Evolutionary conservation across 1,140 invertebrate species (phyloP).

Genomic region (Cotesia vestalis): DNA sequence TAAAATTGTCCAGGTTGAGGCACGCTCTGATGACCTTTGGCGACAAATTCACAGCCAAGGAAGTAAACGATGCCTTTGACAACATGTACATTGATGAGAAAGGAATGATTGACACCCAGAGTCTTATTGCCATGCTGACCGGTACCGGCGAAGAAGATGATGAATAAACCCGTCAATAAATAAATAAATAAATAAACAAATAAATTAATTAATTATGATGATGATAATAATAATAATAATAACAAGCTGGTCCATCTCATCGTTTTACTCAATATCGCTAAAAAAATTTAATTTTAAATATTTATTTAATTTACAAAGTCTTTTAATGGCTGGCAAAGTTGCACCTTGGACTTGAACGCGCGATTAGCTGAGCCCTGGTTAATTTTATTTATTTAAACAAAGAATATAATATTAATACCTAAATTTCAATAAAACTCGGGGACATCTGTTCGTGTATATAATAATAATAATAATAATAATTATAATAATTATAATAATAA

Average conservation of each 20-base stretch:
- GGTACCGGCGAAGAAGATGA: constrained; percentile 82
- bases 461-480: neutral
- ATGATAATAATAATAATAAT: constrained; percentile 4
- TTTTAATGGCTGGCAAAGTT: constrained; percentile 35
- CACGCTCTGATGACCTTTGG: constrained; percentile 95
- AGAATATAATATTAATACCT: neutral
- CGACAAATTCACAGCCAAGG: constrained; percentile 92
- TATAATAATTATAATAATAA: constrained; percentile 11
- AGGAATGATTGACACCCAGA: constrained; percentile 90
- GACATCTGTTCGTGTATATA: constrained; percentile 29
- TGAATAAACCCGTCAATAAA: constrained; percentile 51
- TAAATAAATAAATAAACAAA: neutral
- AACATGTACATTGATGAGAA: constrained; percentile 94
- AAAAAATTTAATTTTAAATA: neutral
- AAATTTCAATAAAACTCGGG: neutral
- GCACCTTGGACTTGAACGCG: constrained; percentile 32
- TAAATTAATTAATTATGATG: constrained; percentile 15
- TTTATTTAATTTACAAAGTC: constrained; percentile 38
- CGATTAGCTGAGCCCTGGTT: constrained; percentile 12
- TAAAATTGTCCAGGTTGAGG: constrained; percentile 75
- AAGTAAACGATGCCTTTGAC: constrained; percentile 94
- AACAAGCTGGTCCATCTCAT: constrained; percentile 9
- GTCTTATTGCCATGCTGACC: constrained; percentile 88
- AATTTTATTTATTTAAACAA: neutral
- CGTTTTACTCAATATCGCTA: neutral